These are phyloP conservation scores for Drepana falcataria DNA, from an alignment of 2,888 invertebrate species.

Conservation along the genomic window DNA sequence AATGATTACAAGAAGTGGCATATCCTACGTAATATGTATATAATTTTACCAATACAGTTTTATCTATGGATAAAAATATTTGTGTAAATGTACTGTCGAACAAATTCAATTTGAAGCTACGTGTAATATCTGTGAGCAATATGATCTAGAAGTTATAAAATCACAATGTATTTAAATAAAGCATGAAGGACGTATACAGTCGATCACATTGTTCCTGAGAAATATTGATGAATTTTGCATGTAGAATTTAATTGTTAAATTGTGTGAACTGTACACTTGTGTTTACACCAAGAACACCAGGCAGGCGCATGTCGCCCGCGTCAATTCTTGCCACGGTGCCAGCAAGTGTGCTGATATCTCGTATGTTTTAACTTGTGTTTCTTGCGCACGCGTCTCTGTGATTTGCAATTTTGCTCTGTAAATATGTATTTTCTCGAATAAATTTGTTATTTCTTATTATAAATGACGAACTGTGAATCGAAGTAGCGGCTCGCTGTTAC, in stretches of 20 bases:
- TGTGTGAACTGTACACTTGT: neutral
- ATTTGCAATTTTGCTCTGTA: constrained; percentile 73
- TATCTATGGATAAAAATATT: constrained; percentile 2
- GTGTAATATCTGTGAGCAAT: neutral
- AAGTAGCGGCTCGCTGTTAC: constrained; percentile 56
- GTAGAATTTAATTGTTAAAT: neutral
- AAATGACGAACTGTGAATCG: constrained; percentile 56
- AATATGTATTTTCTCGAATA: constrained; percentile 63
- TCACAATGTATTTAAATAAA: neutral
- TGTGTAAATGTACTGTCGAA: neutral
- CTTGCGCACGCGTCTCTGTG: constrained; percentile 66
- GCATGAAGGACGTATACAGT: neutral
- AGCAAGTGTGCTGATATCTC: constrained; percentile 6
- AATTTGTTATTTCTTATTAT: constrained; percentile 72
- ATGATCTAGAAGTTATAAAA: neutral
- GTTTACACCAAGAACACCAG: neutral
- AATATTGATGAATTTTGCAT: neutral
- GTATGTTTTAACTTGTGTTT: constrained; percentile 34
- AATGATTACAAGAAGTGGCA: constrained; percentile 34
- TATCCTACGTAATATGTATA: constrained; percentile 40
- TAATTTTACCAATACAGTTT: constrained; percentile 10
- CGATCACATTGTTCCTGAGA: neutral
- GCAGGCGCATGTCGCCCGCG: constrained; percentile 7
- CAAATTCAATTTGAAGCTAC: neutral
- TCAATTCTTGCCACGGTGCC: constrained; percentile 53